phyloP scores from a whole-genome alignment of 2,113 vertebrate species.

The Bubo bubo region DNA sequence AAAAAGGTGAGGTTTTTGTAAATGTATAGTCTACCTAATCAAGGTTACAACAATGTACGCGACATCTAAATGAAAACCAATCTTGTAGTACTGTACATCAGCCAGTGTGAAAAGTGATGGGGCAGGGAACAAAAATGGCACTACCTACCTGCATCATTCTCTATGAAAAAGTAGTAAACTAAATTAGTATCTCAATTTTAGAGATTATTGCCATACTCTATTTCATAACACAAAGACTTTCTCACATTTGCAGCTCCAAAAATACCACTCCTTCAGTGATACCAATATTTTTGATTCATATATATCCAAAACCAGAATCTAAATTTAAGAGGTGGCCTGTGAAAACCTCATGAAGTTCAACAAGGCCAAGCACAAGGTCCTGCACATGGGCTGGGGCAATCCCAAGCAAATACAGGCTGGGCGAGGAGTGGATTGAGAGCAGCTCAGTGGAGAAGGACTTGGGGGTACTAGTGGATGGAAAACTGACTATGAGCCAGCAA shows the following conservation, averaged over 20 bases:
- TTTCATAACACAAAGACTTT: neutral
- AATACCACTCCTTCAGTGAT: neutral
- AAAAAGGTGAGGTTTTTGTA: neutral
- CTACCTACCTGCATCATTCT: neutral
- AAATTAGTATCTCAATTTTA: neutral
- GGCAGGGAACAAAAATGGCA: neutral
- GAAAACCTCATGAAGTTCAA: too few species aligned
- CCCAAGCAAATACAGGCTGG: too few species aligned
- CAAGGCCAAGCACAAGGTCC: too few species aligned
- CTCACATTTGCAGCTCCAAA: neutral
- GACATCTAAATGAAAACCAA: neutral
- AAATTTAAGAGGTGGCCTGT: neutral
- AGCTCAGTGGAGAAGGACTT: too few species aligned
- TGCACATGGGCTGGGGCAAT: too few species aligned
- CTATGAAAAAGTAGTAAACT: neutral
- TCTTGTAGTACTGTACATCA: neutral
- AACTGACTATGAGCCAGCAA: too few species aligned
- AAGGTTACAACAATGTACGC: neutral
- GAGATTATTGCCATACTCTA: neutral
- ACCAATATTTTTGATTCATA: neutral
- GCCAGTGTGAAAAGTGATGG: neutral
- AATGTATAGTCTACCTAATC: neutral
- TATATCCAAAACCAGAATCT: neutral
- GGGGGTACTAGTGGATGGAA: too few species aligned
- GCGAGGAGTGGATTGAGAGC: too few species aligned